phyloP scores from a whole-genome alignment of 2,888 invertebrate genomes.

The Idaea biselata region DNA sequence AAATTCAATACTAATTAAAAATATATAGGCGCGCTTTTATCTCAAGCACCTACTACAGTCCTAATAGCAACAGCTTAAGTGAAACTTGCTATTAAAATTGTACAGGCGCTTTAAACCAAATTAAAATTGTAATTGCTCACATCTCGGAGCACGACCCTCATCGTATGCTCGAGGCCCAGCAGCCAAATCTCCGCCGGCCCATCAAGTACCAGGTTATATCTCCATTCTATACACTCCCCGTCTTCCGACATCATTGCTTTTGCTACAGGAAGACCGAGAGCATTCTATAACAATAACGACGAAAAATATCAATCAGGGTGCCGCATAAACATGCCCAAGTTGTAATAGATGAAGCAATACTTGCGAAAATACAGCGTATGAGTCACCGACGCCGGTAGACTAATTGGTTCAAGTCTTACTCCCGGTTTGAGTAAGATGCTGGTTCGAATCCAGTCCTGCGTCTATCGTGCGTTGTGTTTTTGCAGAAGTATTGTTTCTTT shows the following conservation, averaged over 20 bases:
- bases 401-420: no score
- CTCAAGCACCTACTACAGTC: background rate
- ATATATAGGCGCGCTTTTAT: background rate
- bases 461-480: no score
- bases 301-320: background rate
- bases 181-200: slow-evolving; percentile 93
- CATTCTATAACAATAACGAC: slow-evolving; percentile 49
- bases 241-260: slow-evolving; percentile 91
- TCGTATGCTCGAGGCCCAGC: slow-evolving; percentile 83
- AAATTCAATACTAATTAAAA: no score
- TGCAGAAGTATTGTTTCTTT: no score
- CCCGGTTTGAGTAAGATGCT: no score
- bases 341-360: no score
- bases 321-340: no score
- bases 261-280: slow-evolving; percentile 65
- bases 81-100: background rate
- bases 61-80: background rate
- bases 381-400: no score
- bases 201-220: slow-evolving; percentile 83
- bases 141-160: slow-evolving; percentile 81
- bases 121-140: slow-evolving; percentile 38
- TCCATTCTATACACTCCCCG: slow-evolving; percentile 90
- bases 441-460: no score
- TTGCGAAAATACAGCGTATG: no score
- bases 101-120: slow-evolving; percentile 1